Percentiles rank a stretch among this genome's conserved stretches.
phyloP scores from a whole-genome alignment of 1,140 invertebrate genomes.

The Linepithema humile region DNA sequence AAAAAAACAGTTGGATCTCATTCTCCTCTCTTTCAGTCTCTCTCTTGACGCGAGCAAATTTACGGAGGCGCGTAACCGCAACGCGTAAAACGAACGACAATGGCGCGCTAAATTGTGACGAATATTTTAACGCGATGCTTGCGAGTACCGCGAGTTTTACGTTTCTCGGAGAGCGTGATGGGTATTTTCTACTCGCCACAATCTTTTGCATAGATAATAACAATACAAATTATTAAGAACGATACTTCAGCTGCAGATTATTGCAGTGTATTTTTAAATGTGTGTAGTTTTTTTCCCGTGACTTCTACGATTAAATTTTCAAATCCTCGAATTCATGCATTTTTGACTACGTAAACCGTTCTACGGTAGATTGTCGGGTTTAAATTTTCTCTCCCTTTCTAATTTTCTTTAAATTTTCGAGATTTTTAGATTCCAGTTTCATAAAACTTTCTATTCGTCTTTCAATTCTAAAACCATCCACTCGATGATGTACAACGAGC shows the following conservation, averaged over 20 bases:
- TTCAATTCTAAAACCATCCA: background rate
- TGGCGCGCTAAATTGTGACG: constrained; percentile 1
- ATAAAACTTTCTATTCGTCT: background rate
- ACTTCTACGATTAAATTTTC: background rate
- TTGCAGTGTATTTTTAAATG: background rate
- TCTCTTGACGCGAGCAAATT: constrained; percentile 23
- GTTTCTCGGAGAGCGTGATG: no score
- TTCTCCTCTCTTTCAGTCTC: background rate
- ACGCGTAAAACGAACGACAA: constrained; percentile 22
- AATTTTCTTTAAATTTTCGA: background rate
- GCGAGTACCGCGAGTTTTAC: background rate
- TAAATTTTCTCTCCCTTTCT: background rate
- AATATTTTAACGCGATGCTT: constrained; percentile 27
- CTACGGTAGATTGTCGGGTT: no score
- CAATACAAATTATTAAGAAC: background rate
- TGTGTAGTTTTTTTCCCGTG: background rate
- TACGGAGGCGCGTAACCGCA: constrained; percentile 8
- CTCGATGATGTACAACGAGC: background rate
- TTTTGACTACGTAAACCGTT: no score
- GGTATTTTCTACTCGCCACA: background rate
- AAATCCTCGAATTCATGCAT: background rate
- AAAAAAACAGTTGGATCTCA: background rate
- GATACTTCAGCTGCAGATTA: background rate
- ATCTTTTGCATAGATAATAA: background rate
- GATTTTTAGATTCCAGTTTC: background rate